Evolutionary conservation across 2,797 vertebrate species (phyloP), one percentile per base, ranked within the genome.

Genomic region (Cephalopachus bancanus): DNA sequence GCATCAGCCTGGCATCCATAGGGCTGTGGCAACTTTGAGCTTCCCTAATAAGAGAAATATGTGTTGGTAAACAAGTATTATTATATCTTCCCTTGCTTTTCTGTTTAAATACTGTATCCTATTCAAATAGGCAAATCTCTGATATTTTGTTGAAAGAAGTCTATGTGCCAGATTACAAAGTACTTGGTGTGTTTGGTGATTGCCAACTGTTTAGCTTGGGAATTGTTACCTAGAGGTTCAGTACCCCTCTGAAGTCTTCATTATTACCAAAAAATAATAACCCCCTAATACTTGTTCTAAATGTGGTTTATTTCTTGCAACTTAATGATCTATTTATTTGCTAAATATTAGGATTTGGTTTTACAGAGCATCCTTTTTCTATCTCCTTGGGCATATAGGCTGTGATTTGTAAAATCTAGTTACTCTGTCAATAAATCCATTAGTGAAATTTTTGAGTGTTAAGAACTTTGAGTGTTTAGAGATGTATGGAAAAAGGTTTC

Each of bases 131-230:
- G 17, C 33, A 95, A 78, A 81, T 83, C 71, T 81, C 10, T 69
- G 87, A 94, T 80, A 37, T 91, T 93, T 92, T 91, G 30, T 79
- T 94, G 91, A 90, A 91, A 72, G 37, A 84, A 71, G 51, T 94
- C 37, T 44, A 1, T 65, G 83, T 74, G 57, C 44, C 75, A 92
- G 57, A 33, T 88, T 69, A 72, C 37, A 28, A 55, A 79, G 64
- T 76, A 71, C 14, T 37, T 71, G 22, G 1, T 33, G 10, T 97
- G 93, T 94, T 95, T 93, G 75, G 57, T 93, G 83, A 22, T 60
- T 84, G 19, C 44, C 44, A 1, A 5, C 30, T 75, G n/a, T 53
- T 94, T 83, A 84, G 33, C 89, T 75, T 89, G 92, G 76, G 62
- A 93, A 44, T 94, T 79, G 57, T 85, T 92, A 85, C 44, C 69